Evolutionary conservation across 2,797 vertebrate genomes (phyloP).

Genomic region (Dendrocincla fuliginosa): DNA sequence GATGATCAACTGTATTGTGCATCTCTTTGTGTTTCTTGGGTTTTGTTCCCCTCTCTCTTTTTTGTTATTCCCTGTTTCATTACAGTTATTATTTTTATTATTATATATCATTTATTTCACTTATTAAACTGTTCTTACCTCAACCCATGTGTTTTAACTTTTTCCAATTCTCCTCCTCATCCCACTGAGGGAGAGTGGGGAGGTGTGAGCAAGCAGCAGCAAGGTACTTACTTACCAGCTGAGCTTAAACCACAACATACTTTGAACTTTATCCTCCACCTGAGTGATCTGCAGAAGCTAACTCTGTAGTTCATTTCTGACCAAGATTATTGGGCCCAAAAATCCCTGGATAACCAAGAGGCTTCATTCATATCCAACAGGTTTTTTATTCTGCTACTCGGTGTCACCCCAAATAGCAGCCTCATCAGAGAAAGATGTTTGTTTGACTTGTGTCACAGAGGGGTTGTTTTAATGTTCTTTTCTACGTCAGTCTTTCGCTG

Average conservation of each 20-base stretch:
- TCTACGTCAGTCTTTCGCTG: neutral
- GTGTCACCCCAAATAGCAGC: neutral
- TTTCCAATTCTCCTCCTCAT: neutral
- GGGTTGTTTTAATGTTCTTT: conserved; percentile 21
- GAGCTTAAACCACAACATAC: neutral
- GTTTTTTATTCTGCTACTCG: neutral
- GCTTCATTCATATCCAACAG: neutral
- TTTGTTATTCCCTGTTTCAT: neutral
- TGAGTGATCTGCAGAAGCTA: neutral
- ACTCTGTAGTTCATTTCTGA: neutral
- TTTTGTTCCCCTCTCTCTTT: neutral
- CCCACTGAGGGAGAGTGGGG: neutral
- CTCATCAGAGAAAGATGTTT: neutral
- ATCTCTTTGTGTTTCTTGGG: neutral
- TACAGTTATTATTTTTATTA: neutral
- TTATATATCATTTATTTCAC: neutral
- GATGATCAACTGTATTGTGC: neutral
- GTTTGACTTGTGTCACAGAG: conserved; percentile 32
- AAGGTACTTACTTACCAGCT: neutral
- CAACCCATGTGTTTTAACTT: neutral
- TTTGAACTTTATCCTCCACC: neutral
- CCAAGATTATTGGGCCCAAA: neutral
- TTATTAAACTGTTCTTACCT: neutral
- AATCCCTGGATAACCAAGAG: neutral
- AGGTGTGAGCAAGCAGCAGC: neutral